Evolutionary conservation across 2,113 vertebrate genomes (phyloP), one percentile per base, ranked within the genome.

Genomic region (Chascanopsetta lugubris): DNA sequence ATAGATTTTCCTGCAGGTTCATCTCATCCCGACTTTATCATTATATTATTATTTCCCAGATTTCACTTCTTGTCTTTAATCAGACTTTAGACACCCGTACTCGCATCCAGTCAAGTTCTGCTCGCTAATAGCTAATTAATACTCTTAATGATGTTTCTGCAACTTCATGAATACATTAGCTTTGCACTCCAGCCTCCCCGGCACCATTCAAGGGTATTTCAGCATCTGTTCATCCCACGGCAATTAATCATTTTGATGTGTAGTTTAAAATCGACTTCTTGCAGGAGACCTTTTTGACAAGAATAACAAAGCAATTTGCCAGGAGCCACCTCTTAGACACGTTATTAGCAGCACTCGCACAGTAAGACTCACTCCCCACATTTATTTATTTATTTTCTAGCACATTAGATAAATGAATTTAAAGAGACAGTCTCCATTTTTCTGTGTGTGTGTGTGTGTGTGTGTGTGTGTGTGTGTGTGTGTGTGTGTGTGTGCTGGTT

Each of bases 191-290:
- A 89, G 92, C 90, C 91, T 92, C 71, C 65, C 66, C 75, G 84
- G 81, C 89, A 79, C 88, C 88, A 93, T 95, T 94, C 93, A 94
- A 94, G 94, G 94, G 93, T 94, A 93, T 94, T 95, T 93, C 94
- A 93, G 94, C 95, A 95, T 96, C 95, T 98, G 95, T 94, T 96
- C 94, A 92, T 94, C 95, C 94, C 93, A 91, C 85, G 78, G 95
- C 95, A 96, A 97, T 98, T 98, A 96, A 98, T 98, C 96, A 98
- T 97, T 94, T 95, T 96, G 95, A 98, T 97, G 94, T 95, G 95
- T 95, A 93, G 93, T 94, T 94, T 94, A 94, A 94, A 95, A 95
- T 94, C 94, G 94, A 96, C 95, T 93, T 93, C 94, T 94, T 95
- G 93, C 93, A 88, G 91, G 93, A 94, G 93, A 94, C 91, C 89